A percentile compares a stretch with the other conserved stretches of the same genome.
These are phyloP conservation scores for Nyctalus aviator DNA, from an alignment of 2,797 vertebrate genomes.

Conservation along the genomic window DNA sequence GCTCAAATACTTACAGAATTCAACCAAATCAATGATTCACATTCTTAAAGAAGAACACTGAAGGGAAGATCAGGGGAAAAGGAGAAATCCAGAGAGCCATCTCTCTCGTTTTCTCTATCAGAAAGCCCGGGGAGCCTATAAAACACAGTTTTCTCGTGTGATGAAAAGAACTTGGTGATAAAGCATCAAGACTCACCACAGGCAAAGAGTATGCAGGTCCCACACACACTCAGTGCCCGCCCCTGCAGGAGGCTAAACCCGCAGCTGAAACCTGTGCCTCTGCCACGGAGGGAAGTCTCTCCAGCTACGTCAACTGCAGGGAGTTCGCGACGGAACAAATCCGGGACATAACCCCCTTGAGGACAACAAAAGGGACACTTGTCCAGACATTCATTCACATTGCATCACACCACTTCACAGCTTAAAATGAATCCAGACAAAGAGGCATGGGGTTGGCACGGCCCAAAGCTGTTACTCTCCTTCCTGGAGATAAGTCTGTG, in stretches of 20 bases:
- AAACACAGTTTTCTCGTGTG: not conserved
- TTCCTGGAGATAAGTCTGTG: not conserved
- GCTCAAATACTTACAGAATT: not conserved
- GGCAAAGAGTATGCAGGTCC: not conserved
- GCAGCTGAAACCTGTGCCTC: not conserved
- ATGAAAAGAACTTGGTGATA: not conserved
- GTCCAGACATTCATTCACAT: not conserved
- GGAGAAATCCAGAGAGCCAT: not conserved
- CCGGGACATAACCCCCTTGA: constrained; percentile 43
- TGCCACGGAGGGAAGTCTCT: constrained; percentile 39
- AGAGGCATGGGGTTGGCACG: not conserved
- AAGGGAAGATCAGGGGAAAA: not conserved
- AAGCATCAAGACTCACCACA: not conserved
- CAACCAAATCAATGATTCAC: not conserved
- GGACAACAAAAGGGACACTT: constrained; percentile 8
- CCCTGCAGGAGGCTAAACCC: not conserved
- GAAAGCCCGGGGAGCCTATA: not conserved
- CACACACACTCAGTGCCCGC: not conserved
- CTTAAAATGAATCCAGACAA: constrained; percentile 30
- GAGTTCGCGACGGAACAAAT: constrained; percentile 66
- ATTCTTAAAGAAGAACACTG: not conserved
- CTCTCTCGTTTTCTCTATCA: not conserved
- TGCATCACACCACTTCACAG: constrained; percentile 58
- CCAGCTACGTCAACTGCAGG: constrained; percentile 58
- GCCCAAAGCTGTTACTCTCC: not conserved